A percentile compares a stretch with the other conserved stretches of the same genome.
Evolutionary conservation across 2,888 invertebrate genomes (phyloP).

Genomic region (Cartodere bifasciata): DNA sequence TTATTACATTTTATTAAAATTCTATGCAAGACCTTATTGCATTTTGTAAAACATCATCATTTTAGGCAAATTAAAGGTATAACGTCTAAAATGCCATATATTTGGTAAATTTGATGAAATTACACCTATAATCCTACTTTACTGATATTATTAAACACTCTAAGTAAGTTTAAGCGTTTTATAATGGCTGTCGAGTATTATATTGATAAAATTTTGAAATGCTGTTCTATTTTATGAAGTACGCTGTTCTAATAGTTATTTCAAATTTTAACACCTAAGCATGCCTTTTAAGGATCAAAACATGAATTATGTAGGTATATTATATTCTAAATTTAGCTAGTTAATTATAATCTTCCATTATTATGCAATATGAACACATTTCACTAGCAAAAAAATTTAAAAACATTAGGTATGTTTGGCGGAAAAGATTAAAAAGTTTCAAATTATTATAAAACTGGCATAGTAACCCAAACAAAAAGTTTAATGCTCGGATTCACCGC

Average conservation of each 20-base stretch:
- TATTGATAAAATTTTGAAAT: constrained; percentile 7
- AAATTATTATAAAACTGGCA: no score
- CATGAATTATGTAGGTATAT: no score
- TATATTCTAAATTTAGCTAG: constrained; percentile 15
- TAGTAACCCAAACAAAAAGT: no score
- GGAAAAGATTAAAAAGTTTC: no score
- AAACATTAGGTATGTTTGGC: no score
- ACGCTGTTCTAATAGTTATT: constrained; percentile 16
- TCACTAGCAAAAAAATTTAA: no score
- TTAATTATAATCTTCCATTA: no score
- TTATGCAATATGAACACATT: no score
- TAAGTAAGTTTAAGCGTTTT: constrained; percentile 22
- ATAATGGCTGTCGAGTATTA: constrained; percentile 22
- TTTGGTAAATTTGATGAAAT: constrained; percentile 21
- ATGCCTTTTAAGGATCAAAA: no score
- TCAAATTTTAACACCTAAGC: no score
- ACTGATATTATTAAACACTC: constrained; percentile 22
- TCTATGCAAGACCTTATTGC: constrained; percentile 3
- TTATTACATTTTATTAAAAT: no score
- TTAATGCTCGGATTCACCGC: no score
- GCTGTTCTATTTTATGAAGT: constrained; percentile 13
- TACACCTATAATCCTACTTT: constrained; percentile 27
- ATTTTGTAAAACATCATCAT: constrained; percentile 2
- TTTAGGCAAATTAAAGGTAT: constrained; percentile 7
- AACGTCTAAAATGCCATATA: constrained; percentile 28